Evolutionary conservation across 2,113 vertebrate genomes (phyloP), one percentile per base, ranked within the genome.

Genomic region (Nothoprocta perdicaria): DNA sequence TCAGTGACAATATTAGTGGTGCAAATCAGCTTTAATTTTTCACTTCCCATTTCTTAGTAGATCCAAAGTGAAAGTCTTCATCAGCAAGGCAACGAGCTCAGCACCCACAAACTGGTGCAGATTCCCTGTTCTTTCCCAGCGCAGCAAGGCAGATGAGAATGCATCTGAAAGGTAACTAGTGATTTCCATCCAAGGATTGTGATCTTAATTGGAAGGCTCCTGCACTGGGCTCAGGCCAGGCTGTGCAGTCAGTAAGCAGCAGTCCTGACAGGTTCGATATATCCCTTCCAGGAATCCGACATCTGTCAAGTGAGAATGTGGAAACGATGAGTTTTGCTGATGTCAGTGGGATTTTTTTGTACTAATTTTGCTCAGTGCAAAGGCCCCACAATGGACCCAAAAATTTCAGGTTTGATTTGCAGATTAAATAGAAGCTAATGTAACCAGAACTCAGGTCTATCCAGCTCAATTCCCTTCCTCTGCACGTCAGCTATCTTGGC

Each of bases 1-100:
- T 94, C 92, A 80, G 65, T 84, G 94, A 95, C 93, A 94, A 74
- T 69, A 45, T 86, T 78, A 86, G 89, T 89, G 75, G 72, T 89
- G 86, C 85, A 94, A 97, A 96, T 97, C 94, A 92, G 94, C 95
- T 97, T 96, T 95, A 86, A 97, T 96, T 96, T 95, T 92, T 91
- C 58, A 79, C 72, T 92, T 94, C 43, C 87, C 89, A 92, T 93
- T 96, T 93, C 93, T 94, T 33, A 14, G 92, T 72, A 90, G 94
- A 90, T 76, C 50, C 80, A 60, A 80, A 83, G 84, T 89, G 62
- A 85, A 86, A 14, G 5, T 45, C 43, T 79, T 96, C 82, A 93
- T 97, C 95, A 96, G 95, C 92, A 97, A 94, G 95, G 76, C 88
- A 84, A 89, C 93, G 87, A 40, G 62, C 74, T 84, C 46, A 7